Percentiles rank a stretch among this genome's conserved stretches.
Evolutionary conservation across 2,888 invertebrate species (phyloP).

Genomic region (Drosophila longiperda): DNA sequence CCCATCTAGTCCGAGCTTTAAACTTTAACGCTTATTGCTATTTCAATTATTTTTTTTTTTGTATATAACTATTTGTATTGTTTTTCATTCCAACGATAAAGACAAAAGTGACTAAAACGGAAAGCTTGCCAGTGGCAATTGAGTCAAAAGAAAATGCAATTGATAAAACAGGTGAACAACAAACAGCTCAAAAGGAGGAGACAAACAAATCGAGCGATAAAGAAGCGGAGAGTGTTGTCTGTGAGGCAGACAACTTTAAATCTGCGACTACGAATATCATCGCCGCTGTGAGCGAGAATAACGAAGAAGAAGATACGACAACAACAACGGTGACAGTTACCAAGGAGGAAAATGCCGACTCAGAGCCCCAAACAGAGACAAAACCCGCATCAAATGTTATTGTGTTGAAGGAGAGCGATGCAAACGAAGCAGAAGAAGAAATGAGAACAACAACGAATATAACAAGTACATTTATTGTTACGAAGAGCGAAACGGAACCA

Average conservation of each 20-base stretch:
- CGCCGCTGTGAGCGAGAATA: constrained; percentile 6
- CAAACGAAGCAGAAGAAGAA: not conserved
- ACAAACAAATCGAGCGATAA: constrained; percentile 5
- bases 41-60: not conserved
- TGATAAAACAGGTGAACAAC: constrained; percentile 7
- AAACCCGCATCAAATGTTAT: constrained; percentile 23
- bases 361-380: constrained; percentile 5
- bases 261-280: not conserved
- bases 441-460: constrained; percentile 9
- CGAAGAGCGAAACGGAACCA: constrained; percentile 8
- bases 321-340: not conserved
- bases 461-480: constrained; percentile 12
- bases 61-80: constrained; percentile 12
- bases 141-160: constrained; percentile 20
- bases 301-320: constrained; percentile 8
- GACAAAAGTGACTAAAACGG: constrained; percentile 32
- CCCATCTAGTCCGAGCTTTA: not conserved
- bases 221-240: not conserved
- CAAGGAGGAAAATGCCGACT: constrained; percentile 2
- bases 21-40: not conserved
- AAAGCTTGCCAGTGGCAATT: constrained; percentile 16
- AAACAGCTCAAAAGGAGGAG: constrained; percentile 5
- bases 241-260: not conserved
- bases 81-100: constrained; percentile 28
- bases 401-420: constrained; percentile 10